Evolutionary conservation across 2,113 vertebrate species (phyloP), one percentile per base, ranked within the genome.

Genomic region (Pelecanoides urinatrix): DNA sequence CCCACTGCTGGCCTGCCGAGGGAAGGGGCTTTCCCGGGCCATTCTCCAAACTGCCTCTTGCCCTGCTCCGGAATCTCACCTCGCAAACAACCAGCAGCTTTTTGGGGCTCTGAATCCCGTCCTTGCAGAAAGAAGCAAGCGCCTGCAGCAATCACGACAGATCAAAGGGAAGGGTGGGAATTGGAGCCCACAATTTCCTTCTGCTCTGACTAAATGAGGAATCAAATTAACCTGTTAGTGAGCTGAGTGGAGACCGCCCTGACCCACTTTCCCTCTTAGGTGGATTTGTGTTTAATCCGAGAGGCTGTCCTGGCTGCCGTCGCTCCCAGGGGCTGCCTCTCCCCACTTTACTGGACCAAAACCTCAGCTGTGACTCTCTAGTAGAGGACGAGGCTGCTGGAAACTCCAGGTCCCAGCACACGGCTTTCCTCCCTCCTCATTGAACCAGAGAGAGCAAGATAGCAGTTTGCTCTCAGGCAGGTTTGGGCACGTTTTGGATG

Each of bases 131-230:
- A 66, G 90, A 70, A 79, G 38, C 13, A 53, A 91, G 74, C 1
- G 49, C 93, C 95, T 83, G 74, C 36, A 95, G 96, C 93, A 83
- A 62, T 26, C 6, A 5, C 4, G 8, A 38, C 50, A 73, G 78
- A 95, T 96, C 90, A 96, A 97, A 96, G 88, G 42, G 67, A 96
- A 84, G 49, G 91, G 80, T 91, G 61, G 76, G 86, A 92, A 77
- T 36, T 13, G 9, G 44, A 89, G 85, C 85, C 71, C 75, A 52
- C 19, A 42, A 49, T 73, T 95, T 94, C 74, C 40, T 93, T 80
- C 67, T 92, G 74, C 74, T 94, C 45, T 0, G 1, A 65, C 58
- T 82, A 85, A 89, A 68, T 0, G 1, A 80, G 71, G 73, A 83
- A 92, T 74, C 16, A 45, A 86, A 78, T 88, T 91, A 96, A 95